A percentile compares a stretch with the other conserved stretches of the same genome.
Evolutionary conservation across 2,888 invertebrate species (phyloP).

Genomic region (Caenorhabditis zanzibari): DNA sequence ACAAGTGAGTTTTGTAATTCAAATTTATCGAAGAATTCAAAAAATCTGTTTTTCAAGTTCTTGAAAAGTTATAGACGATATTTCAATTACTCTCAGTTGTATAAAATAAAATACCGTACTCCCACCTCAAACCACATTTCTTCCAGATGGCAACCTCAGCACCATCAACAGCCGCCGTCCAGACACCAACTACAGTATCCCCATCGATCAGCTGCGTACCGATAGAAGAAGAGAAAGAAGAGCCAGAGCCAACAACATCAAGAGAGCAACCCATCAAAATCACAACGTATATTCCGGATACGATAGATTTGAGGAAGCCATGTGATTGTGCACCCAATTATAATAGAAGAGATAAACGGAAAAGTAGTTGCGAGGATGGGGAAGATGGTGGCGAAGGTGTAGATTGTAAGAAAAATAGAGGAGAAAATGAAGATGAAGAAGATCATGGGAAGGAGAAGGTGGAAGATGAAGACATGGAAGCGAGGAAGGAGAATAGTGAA

Average conservation of each 20-base stretch:
- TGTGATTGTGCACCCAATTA: conserved; percentile 69
- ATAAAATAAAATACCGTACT: not conserved
- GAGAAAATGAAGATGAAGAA: conserved; percentile 8
- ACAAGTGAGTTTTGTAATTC: conserved; percentile 36
- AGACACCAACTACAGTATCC: conserved; percentile 61
- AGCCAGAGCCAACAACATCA: conserved; percentile 60
- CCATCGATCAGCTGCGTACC: conserved; percentile 65
- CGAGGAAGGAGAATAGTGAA: not conserved
- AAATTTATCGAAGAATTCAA: not conserved
- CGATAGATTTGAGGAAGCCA: conserved; percentile 66
- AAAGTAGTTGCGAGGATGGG: conserved; percentile 42
- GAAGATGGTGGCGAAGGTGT: conserved; percentile 34
- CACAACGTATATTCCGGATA: conserved; percentile 51
- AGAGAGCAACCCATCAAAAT: conserved; percentile 41
- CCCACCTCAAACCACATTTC: not conserved
- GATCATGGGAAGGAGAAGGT: conserved; percentile 4
- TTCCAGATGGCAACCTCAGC: conserved; percentile 64
- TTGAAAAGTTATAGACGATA: not conserved
- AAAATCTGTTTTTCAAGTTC: not conserved
- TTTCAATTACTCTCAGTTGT: no score
- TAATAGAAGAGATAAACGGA: conserved; percentile 62
- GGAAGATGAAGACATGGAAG: conserved; percentile 4
- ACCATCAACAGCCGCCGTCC: conserved; percentile 60
- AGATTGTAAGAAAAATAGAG: conserved; percentile 24
- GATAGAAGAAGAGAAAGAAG: conserved; percentile 61